Evolutionary conservation across 2,888 invertebrate genomes (phyloP), one percentile per base, ranked within the genome.

Genomic region (Meta bourneti): DNA sequence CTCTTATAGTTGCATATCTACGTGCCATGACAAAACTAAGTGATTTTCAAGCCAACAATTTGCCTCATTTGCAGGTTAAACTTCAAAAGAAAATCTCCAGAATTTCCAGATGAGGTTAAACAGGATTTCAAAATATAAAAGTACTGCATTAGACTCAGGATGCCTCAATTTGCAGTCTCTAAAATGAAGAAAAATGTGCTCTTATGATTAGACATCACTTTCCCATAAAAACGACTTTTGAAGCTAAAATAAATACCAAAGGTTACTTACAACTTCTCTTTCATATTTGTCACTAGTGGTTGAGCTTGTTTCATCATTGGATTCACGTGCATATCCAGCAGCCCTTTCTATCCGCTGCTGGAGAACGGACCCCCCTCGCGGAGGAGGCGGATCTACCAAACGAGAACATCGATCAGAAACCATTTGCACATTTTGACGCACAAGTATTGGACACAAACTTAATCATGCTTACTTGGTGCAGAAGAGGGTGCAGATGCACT

Each of bases 251-350:
- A 61, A 61, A 61, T 61, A 9, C 61, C 1, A 34, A 34, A 34
- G 1, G 34, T 69, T 70, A 92, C 93, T 88, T 78, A 93, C 95
- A 94, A 99, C 99, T 95, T 99, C 99, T 93, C 98, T 96, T 95
- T 99, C 99, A 95, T 99, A 98, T 94, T 98, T 95, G 93, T 99
- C 99, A 93, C 98, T 98, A 74, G 98, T 98, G 19, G 98, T 98
- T 6, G 98, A 98, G 92, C 98, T 98, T 0, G 97, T 97, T 94
- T 98, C 97, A 94, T 98, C 98, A 95, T 95, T 93, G 8, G 93
- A 93, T 61, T 93, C 93, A 4, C 91, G 75, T 61, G 91, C 88
- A 87, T 90, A 92, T 7, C 90, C 87, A 51, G 84, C 52, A 70
- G 87, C 89, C 61, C 92, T 92, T 75, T 92, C 92, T n/a, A 92